Conservation (phyloP, 2,888 invertebrate species). For the Phyllotreta cruciferae region DNA sequence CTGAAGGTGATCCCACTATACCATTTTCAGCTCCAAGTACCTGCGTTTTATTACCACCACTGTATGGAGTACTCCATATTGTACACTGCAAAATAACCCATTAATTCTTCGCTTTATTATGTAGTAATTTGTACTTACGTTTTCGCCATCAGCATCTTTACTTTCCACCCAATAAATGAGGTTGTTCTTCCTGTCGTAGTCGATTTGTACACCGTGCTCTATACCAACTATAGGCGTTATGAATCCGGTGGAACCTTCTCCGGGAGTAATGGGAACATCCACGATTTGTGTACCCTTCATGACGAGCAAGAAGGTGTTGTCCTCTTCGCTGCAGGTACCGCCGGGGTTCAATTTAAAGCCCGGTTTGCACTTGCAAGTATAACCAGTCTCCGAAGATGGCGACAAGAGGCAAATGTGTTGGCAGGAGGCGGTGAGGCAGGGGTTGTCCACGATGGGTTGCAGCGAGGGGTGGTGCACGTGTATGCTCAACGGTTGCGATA, state of each 20-base stretch:
- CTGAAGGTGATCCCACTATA: slow-evolving; percentile 89
- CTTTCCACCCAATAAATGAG: slow-evolving; percentile 88
- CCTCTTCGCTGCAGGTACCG: slow-evolving; percentile 82
- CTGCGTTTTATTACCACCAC: slow-evolving; percentile 83
- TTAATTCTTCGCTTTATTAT: slow-evolving; percentile 4
- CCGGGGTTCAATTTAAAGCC: slow-evolving; percentile 75
- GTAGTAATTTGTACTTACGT: slow-evolving; percentile 50
- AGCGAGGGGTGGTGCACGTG: slow-evolving; percentile 94
- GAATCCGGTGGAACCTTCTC: slow-evolving; percentile 78
- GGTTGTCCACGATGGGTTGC: slow-evolving; percentile 81
- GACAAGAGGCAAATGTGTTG: slow-evolving; percentile 92
- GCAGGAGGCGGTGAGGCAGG: slow-evolving; percentile 79
- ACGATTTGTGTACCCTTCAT: slow-evolving; percentile 89
- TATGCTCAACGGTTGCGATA: slow-evolving; percentile 93
- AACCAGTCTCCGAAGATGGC: slow-evolving; percentile 73
- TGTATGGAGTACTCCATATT: slow-evolving; percentile 82
- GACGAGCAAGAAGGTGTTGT: slow-evolving; percentile 87
- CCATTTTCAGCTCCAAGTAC: slow-evolving; percentile 83
- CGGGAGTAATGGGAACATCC: slow-evolving; percentile 79
- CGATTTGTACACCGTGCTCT: slow-evolving; percentile 86
- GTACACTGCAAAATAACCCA: slow-evolving; percentile 69
- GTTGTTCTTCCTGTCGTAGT: slow-evolving; percentile 88
- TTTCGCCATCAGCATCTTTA: slow-evolving; percentile 77
- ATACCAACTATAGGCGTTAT: slow-evolving; percentile 89
- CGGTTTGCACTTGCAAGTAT: slow-evolving; percentile 90